These are phyloP conservation scores for Crotalus horridus DNA, from an alignment of 2,113 vertebrate species.

Conservation along the genomic window DNA sequence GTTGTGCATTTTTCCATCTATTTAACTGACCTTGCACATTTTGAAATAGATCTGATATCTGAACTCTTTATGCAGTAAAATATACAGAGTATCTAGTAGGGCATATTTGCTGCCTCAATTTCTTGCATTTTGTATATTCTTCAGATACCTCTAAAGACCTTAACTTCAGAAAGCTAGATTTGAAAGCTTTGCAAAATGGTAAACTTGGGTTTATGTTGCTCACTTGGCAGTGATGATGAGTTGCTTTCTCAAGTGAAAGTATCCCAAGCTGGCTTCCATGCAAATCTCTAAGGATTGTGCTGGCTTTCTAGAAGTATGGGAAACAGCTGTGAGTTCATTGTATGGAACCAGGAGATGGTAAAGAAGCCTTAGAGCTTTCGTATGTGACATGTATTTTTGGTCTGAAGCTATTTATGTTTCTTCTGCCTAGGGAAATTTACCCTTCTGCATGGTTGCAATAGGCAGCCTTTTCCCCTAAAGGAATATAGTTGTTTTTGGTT, in stretches of 20 bases:
- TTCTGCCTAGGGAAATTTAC: background rate
- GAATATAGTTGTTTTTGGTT: constrained; percentile 11
- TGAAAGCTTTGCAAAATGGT: background rate
- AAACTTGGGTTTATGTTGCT: background rate
- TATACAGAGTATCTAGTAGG: background rate
- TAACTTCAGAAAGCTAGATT: background rate
- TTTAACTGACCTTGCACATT: background rate
- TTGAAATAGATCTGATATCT: background rate
- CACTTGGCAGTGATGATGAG: constrained; percentile 5
- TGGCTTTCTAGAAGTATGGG: constrained; percentile 14
- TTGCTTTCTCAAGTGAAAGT: background rate
- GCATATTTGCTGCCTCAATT: background rate
- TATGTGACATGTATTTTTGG: constrained; percentile 36
- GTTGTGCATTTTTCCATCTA: background rate
- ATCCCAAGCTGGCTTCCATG: background rate
- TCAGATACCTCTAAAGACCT: background rate
- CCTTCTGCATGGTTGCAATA: constrained; percentile 13
- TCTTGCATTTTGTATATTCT: background rate
- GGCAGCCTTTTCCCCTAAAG: background rate
- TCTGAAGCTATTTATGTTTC: constrained; percentile 28
- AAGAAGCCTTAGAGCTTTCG: constrained; percentile 27
- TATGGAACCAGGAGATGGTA: constrained; percentile 29
- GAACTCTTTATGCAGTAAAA: background rate
- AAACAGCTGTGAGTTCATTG: constrained; percentile 43
- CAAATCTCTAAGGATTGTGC: constrained; percentile 5